Evolutionary conservation across 2,888 invertebrate species (phyloP), one percentile per base, ranked within the genome.

Genomic region (Melitaea athalia): DNA sequence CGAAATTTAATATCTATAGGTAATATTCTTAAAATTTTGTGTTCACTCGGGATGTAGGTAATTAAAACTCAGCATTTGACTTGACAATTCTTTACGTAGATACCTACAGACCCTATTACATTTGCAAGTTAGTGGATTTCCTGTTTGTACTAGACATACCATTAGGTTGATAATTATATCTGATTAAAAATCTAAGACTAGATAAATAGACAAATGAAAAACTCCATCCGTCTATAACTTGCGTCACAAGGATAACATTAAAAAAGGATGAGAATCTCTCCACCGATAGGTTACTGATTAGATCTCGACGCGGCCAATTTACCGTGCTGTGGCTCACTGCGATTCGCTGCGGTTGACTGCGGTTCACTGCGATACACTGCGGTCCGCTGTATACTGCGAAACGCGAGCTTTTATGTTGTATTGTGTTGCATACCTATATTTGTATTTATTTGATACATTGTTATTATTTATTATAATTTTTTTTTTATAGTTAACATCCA

Each of bases 261-360:
- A 89, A 90, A 90, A 91, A 90, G 82, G 79, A 85, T 79, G 81
- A 81, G 84, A 85, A 84, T 87, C 83, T 86, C 86, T 88, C 84
- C 84, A 84, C 83, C 85, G 90, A 92, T 91, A 91, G 90, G 86
- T 91, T 90, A 88, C 91, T 90, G 91, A 92, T 92, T 91, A 91
- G 87, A 85, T 81, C 81, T 83, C 79, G 83, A 81, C 81, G 86
- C 85, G 83, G 86, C 85, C 87, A 85, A 88, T 88, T 87, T 86
- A 87, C 86, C 84, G 87, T 81, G 85, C 78, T 60, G 52, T 61
- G 60, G 15, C 15, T n/a, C 59, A 61, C 52, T 61, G 66, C 59
- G 59, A 42, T 64, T 50, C 43, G 50, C 14, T 55, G 64, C 66
- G 66, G 61, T 66, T 24, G 24, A 24, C 33, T 47, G 53, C n/a